Percentiles rank a stretch among this genome's conserved stretches.
Evolutionary conservation across 2,888 invertebrate species (phyloP).

Genomic region (Andrena bicolor): DNA sequence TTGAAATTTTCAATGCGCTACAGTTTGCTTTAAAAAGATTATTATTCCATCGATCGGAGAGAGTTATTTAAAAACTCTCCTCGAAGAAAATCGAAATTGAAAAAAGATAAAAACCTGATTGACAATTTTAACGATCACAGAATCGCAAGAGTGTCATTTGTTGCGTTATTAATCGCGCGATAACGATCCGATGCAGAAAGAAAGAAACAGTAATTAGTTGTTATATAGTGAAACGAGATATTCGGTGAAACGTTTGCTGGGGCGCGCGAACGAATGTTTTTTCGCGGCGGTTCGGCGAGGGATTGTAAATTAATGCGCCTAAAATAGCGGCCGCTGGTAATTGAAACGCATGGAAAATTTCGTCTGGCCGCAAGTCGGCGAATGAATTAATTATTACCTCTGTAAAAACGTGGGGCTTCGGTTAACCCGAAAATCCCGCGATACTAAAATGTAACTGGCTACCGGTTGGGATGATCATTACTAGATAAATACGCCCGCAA

Average conservation of each 20-base stretch:
- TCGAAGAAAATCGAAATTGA: neutral
- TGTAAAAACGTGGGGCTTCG: conserved; percentile 44
- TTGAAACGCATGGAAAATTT: conserved; percentile 54
- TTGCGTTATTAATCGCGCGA: neutral
- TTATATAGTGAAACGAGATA: neutral
- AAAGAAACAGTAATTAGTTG: conserved; percentile 12
- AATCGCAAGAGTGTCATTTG: neutral
- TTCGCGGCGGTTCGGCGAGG: conserved; percentile 7
- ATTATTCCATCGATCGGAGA: too few species aligned
- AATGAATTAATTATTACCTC: conserved; percentile 51
- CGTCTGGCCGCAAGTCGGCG: conserved; percentile 36
- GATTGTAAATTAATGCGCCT: conserved; percentile 55
- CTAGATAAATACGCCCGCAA: conserved; percentile 39
- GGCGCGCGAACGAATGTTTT: conserved; percentile 7
- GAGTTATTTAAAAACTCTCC: too few species aligned
- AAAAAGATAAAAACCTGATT: neutral
- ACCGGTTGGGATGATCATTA: conserved; percentile 11
- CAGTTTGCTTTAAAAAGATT: too few species aligned
- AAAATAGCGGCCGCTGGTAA: conserved; percentile 43
- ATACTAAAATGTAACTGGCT: conserved; percentile 29
- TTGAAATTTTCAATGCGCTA: too few species aligned
- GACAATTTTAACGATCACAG: neutral
- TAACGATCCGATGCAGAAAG: too few species aligned
- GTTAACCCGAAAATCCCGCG: neutral
- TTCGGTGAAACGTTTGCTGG: neutral